Percentiles rank a stretch among this genome's conserved stretches.
phyloP scores from a whole-genome alignment of 2,888 invertebrate genomes.

The Tinea semifulvella region DNA sequence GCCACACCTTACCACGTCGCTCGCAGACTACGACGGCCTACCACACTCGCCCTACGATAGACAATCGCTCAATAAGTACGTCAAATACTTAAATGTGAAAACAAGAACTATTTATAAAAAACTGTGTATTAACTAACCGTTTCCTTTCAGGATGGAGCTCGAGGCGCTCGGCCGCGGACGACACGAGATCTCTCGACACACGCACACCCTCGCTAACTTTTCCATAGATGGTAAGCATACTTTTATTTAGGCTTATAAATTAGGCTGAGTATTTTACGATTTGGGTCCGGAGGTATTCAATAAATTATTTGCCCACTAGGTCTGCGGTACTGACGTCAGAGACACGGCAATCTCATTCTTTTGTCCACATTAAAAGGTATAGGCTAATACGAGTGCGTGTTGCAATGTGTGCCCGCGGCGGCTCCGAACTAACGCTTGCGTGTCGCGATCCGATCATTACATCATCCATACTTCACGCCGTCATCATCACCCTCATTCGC shows the following conservation, averaged over 20 bases:
- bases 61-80: constrained; percentile 69
- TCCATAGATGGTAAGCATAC: constrained; percentile 46
- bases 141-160: constrained; percentile 70
- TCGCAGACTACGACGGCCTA: constrained; percentile 52
- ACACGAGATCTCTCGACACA: constrained; percentile 48
- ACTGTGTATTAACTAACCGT: no score
- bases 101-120: no score
- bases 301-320: constrained; percentile 55
- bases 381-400: constrained; percentile 62
- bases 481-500: constrained; percentile 11
- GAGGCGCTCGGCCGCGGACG: constrained; percentile 73
- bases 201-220: constrained; percentile 49
- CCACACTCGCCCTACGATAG: constrained; percentile 69
- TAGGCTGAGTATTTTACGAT: not conserved
- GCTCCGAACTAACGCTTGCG: constrained; percentile 21
- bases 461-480: constrained; percentile 12
- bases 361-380: constrained; percentile 62
- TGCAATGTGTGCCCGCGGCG: constrained; percentile 33
- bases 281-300: not conserved
- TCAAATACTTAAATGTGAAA: no score
- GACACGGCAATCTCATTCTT: constrained; percentile 62
- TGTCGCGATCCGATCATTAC: constrained; percentile 1
- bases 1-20: constrained; percentile 39
- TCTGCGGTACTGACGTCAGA: constrained; percentile 65
- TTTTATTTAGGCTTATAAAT: not conserved